Evolutionary conservation across 1,140 invertebrate species (phyloP).

Genomic region (Bursaphelenchus mucronatus): DNA sequence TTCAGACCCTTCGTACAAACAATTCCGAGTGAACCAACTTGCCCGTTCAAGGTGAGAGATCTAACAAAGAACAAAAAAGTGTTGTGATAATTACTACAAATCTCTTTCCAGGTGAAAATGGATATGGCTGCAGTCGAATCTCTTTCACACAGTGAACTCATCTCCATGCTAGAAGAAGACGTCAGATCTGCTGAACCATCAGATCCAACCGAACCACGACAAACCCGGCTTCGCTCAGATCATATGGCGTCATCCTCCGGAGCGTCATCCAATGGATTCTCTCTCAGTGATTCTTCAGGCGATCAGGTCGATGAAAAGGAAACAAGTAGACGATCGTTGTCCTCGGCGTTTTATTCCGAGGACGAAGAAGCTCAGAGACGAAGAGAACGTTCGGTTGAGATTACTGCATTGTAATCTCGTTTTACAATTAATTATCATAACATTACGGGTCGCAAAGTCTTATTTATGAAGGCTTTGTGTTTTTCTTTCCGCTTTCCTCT

Average conservation of each 20-base stretch:
- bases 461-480: no score
- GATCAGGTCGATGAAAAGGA: neutral
- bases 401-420: no score
- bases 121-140: slow-evolving; percentile 58
- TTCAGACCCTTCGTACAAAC: slow-evolving; percentile 32
- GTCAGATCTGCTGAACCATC: slow-evolving; percentile 43
- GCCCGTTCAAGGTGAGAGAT: slow-evolving; percentile 48
- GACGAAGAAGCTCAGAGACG: neutral
- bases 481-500: no score
- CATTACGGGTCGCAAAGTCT: no score
- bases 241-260: slow-evolving; percentile 17
- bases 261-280: slow-evolving; percentile 4
- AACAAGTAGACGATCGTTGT: neutral
- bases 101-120: slow-evolving; percentile 52
- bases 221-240: neutral
- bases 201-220: slow-evolving; percentile 11
- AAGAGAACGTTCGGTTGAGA: no score
- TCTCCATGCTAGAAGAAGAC: slow-evolving; percentile 35
- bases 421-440: no score
- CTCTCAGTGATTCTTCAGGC: slow-evolving; percentile 10
- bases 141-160: slow-evolving; percentile 43
- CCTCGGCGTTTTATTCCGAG: slow-evolving; percentile 11
- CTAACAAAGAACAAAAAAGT: neutral
- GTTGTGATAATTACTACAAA: slow-evolving; percentile 3
- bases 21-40: slow-evolving; percentile 34